Conservation (phyloP, 1,140 invertebrate genomes). For the Neuroterus valhalla region DNA sequence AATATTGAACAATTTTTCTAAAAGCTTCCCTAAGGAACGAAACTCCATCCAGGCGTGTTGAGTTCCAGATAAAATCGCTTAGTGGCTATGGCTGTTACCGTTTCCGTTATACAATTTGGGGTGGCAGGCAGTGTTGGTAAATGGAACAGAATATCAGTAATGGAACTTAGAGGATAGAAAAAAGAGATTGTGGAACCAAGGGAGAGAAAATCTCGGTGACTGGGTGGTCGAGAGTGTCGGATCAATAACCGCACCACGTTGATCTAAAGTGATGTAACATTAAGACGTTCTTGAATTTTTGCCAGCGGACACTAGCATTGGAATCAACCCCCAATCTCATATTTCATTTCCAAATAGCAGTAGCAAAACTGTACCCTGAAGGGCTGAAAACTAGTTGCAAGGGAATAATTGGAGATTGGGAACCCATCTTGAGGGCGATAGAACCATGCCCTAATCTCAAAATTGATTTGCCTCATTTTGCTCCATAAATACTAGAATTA, state of each 20-base stretch:
- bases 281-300: constrained; percentile 49
- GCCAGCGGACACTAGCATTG: constrained; percentile 38
- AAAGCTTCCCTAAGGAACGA: neutral
- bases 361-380: no score
- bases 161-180: neutral
- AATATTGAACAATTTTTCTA: neutral
- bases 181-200: constrained; percentile 16
- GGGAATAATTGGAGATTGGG: no score
- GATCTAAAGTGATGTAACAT: constrained; percentile 51
- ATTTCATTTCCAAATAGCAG: no score
- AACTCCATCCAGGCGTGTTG: constrained; percentile 12
- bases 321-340: no score
- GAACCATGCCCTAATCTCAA: no score
- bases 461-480: no score
- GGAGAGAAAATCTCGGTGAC: constrained; percentile 43
- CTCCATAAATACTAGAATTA: no score
- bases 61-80: constrained; percentile 17
- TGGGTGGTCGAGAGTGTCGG: constrained; percentile 26
- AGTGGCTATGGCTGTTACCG: neutral
- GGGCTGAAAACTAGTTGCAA: no score
- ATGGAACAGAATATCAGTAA: constrained; percentile 17
- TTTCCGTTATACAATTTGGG: constrained; percentile 1
- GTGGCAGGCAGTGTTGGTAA: constrained; percentile 3
- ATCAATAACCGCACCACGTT: constrained; percentile 57
- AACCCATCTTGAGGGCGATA: no score